Conservation (phyloP, 2,888 invertebrate genomes). For the Ctena decussata region DNA sequence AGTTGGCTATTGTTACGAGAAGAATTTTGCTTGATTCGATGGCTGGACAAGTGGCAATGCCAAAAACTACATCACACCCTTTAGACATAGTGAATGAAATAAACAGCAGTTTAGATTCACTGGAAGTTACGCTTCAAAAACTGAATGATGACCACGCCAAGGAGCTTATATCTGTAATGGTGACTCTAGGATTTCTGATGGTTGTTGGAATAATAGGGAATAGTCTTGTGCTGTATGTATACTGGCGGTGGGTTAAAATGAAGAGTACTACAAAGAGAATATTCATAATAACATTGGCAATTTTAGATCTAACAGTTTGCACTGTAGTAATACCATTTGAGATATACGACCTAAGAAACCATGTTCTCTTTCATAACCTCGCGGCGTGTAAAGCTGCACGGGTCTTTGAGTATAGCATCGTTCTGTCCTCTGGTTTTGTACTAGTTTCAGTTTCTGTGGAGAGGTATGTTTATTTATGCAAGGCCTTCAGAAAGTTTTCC, state of each 20-base stretch:
- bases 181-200: slow-evolving; percentile 63
- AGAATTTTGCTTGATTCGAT: too few relatives aligned
- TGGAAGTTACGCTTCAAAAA: too few relatives aligned
- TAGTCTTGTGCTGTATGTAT: slow-evolving; percentile 67
- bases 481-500: slow-evolving; percentile 56
- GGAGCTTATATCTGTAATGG: slow-evolving; percentile 61
- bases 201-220: slow-evolving; percentile 67
- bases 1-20: too few relatives aligned
- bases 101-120: neutral
- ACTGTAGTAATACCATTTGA: slow-evolving; percentile 70
- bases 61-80: too few relatives aligned
- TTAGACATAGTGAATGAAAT: too few relatives aligned
- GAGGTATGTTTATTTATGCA: slow-evolving; percentile 69
- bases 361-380: slow-evolving; percentile 48
- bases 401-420: slow-evolving; percentile 59
- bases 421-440: slow-evolving; percentile 68
- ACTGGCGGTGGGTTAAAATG: slow-evolving; percentile 60
- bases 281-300: slow-evolving; percentile 67
- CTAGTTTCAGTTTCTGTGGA: slow-evolving; percentile 72
- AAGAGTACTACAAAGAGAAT: slow-evolving; percentile 61
- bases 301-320: slow-evolving; percentile 68
- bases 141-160: slow-evolving; percentile 55
- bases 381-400: slow-evolving; percentile 65
- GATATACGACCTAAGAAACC: slow-evolving; percentile 68
- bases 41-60: too few relatives aligned